Base-by-base conservation (phyloP, 2,888 invertebrate species). In the Hipparchia sbordonii region DNA sequence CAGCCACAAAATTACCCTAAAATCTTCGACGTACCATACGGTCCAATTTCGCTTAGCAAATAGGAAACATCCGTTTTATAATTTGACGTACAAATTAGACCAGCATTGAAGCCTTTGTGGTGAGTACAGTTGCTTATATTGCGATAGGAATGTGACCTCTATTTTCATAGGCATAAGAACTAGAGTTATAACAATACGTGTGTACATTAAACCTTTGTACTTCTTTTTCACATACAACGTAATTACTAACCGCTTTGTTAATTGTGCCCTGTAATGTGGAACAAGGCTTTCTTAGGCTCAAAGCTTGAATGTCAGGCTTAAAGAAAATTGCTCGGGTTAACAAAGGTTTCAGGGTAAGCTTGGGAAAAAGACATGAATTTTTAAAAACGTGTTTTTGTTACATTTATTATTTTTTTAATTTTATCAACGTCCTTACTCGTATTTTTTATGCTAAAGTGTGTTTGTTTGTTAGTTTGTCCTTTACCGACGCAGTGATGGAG, bases 211-310 rank as follows among this genome's bases (percentile, higher is more conserved):
- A 52, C 66, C 74, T 75, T 75, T 76, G 68, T 77, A 74, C 78
- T 75, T 74, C 23, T 78, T 77, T 81, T 81, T 77, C 74, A 67
- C 73, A 77, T 76, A 78, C 71, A 77, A 79, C 80, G 77, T 81
- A 81, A 83, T 82, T 81, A 81, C 78, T 79, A 76, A 79, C 74
- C 74, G 77, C 79, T 80, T 81, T 82, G 82, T 82, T 82, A 81
- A 83, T 81, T 79, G 80, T 79, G 79, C 76, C 68, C 61, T 73
- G 74, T 77, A 77, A 75, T 71, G 61, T 76, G 70, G 74, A 71
- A 70, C 72, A 60, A 70, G 67, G 67, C 73, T 75, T 77, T 75
- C 72, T 72, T 73, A 70, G 69, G 75, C 66, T 72, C 74, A 72
- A 73, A 59, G 74, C 69, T 60, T 51, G 60, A 59, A 68, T 65